Percentiles rank a stretch among this genome's conserved stretches.
phyloP scores from a whole-genome alignment of 2,797 vertebrate species.

The Sebastes jordani region DNA sequence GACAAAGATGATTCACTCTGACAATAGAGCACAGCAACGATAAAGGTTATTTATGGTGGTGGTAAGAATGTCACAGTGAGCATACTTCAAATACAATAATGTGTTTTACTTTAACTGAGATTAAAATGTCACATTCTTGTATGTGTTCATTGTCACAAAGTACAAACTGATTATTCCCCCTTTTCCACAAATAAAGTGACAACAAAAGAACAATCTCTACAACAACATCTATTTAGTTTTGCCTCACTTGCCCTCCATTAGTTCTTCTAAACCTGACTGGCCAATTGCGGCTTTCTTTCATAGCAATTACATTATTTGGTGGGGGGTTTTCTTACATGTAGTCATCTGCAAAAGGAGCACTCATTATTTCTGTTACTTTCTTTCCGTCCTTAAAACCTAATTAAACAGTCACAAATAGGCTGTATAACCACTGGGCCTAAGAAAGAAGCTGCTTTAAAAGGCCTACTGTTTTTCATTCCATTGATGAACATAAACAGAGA shows the following conservation, averaged over 20 bases:
- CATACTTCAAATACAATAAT: conserved; percentile 14
- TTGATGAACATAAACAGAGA: conserved; percentile 60
- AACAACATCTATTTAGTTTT: conserved; percentile 61
- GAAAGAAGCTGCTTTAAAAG: conserved; percentile 56
- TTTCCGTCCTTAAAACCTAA: conserved; percentile 68
- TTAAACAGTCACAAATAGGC: conserved; percentile 72
- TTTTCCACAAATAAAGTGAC: conserved; percentile 11
- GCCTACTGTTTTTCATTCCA: conserved; percentile 56
- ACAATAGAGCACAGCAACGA: background rate
- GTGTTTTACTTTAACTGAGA: conserved; percentile 8
- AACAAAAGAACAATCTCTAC: conserved; percentile 22
- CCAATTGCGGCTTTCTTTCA: conserved; percentile 60
- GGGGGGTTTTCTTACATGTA: conserved; percentile 33
- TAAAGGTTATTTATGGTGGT: conserved; percentile 43
- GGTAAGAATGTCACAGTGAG: conserved; percentile 23
- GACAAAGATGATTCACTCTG: background rate
- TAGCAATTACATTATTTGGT: conserved; percentile 50
- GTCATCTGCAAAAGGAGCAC: conserved; percentile 55
- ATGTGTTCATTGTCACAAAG: background rate
- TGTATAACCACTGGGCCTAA: conserved; percentile 53
- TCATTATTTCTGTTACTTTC: conserved; percentile 68
- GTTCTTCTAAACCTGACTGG: conserved; percentile 57
- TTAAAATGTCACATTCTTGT: background rate
- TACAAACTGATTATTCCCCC: background rate
- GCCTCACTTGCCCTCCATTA: conserved; percentile 62